phyloP scores from a whole-genome alignment of 2,888 invertebrate genomes.

The Subacronicta megacephala region DNA sequence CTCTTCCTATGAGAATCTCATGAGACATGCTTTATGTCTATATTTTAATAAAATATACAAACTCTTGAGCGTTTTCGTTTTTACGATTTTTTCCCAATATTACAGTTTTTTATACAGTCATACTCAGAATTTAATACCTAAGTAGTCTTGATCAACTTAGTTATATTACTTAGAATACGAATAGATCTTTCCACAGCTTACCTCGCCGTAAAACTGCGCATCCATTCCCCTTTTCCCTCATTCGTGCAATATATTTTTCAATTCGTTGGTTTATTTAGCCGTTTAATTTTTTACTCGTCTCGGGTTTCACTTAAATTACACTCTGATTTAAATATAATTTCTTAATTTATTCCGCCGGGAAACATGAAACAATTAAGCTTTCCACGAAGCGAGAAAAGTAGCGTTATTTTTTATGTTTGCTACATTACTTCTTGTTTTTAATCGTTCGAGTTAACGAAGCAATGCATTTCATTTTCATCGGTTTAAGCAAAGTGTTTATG shows the following conservation, averaged over 20 bases:
- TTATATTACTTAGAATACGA: too few species aligned
- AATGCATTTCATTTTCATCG: conserved; percentile 11
- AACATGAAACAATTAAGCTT: conserved; percentile 55
- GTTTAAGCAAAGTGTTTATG: conserved; percentile 1
- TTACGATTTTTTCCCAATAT: too few species aligned
- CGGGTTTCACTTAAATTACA: conserved; percentile 51
- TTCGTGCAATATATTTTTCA: conserved; percentile 43
- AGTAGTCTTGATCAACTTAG: too few species aligned
- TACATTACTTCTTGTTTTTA: conserved; percentile 26
- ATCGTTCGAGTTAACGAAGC: conserved; percentile 10
- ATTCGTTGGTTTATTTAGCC: conserved; percentile 50
- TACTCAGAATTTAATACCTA: too few species aligned
- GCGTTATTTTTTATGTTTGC: conserved; percentile 28
- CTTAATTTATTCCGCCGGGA: conserved; percentile 50
- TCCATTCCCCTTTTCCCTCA: conserved; percentile 18
- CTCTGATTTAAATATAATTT: conserved; percentile 53
- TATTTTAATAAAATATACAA: conserved; percentile 5
- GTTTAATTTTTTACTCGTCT: conserved; percentile 49
- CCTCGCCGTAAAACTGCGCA: conserved; percentile 15
- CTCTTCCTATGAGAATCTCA: conserved; percentile 5
- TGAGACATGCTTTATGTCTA: conserved; percentile 9
- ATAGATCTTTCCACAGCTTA: conserved; percentile 5
- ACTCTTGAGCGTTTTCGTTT: neutral
- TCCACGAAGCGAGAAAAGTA: conserved; percentile 28
- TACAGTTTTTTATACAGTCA: too few species aligned